Conservation (phyloP, 2,113 vertebrate genomes). For the Alethe diademata region DNA sequence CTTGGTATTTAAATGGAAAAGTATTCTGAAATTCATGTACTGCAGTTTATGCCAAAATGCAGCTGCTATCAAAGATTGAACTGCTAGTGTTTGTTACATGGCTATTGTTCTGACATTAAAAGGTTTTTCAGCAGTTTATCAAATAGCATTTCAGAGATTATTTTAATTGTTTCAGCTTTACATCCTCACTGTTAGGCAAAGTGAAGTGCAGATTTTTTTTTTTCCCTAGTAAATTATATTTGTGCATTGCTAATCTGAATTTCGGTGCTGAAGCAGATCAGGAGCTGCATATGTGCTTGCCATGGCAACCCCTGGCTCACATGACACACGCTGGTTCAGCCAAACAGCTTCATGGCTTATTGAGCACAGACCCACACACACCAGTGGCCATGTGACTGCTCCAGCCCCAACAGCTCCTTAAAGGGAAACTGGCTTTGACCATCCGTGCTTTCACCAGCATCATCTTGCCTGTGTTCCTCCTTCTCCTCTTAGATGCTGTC, state of each 20-base stretch:
- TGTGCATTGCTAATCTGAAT: conserved; percentile 2
- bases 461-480: accelerated
- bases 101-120: neutral
- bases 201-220: neutral
- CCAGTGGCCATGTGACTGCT: conserved; percentile 25
- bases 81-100: neutral
- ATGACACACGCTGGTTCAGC: neutral
- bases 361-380: neutral
- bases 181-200: neutral
- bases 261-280: neutral
- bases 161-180: neutral
- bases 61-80: neutral
- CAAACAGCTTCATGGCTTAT: conserved; percentile 22
- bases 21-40: neutral
- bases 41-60: neutral
- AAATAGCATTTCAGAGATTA: neutral
- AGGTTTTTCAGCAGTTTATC: neutral
- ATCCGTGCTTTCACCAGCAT: neutral
- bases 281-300: conserved; percentile 16
- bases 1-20: neutral
- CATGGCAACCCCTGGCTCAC: conserved; percentile 64
- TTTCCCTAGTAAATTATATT: neutral
- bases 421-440: neutral
- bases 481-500: neutral
- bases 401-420: neutral